Base-by-base conservation (phyloP, 1,140 invertebrate species). In the Drosophila novamexicana region DNA sequence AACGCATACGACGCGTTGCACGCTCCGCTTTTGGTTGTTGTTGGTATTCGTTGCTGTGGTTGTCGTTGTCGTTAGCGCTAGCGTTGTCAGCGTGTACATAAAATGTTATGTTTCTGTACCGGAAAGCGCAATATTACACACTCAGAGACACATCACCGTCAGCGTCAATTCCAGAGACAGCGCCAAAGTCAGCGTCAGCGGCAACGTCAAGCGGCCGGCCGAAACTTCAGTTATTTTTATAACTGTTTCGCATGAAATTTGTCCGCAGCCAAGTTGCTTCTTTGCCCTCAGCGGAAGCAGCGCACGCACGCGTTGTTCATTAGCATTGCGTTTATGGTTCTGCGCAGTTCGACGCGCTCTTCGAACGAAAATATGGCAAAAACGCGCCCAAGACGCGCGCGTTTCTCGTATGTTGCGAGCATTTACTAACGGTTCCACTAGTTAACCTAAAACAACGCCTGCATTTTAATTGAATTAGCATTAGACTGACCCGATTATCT, bases 81-180 rank as follows among this genome's bases (percentile, higher is more conserved):
- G 79, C 56, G 76, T 57, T 68, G 83, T 81, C 82, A 76, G 67
- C 57, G 59, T 86, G 70, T 76, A 88, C 84, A 86, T 86, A 88
- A 86, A 88, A 84, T 89, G 80, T 89, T 89, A 89, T 88, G 83
- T 84, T 88, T 89, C 70, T 89, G 69, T 84, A 83, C 83, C 83
- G 84, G 83, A 88, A 88, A 88, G 73, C 84, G 74, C 83, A 70
- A 77, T 77, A 89, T 89, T 79, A 79, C 83, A 80, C 70, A 74
- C 53, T 63, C 56, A 45, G 16, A 50, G 32, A 47, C 29, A 37
- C 37, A 52, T 7, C 47, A 42, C 39, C n/a, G 22, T 10, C 47
- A 7, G 32, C 42, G 39, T 50, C 71, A 29, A 29, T 3, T 5
- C 22, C 22, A 29, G 22, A 79, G 79, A 57, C 79, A 81, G 64